Conservation (phyloP, 1,140 invertebrate genomes). For the Psilanteris sp. region DNA sequence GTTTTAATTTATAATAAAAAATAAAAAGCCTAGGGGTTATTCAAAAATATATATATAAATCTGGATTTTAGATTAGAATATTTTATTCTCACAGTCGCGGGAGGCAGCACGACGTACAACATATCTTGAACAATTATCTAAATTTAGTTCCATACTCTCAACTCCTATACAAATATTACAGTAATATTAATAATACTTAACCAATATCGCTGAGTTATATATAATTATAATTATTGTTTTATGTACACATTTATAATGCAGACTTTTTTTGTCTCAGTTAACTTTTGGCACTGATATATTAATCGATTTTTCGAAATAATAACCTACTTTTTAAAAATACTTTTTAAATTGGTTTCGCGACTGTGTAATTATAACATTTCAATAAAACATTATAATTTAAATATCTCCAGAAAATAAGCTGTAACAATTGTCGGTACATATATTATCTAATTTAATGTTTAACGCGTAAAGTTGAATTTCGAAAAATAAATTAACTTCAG, state of each 20-base stretch:
- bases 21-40: no score
- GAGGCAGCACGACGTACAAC: conserved; percentile 67
- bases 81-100: conserved; percentile 68
- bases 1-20: no score
- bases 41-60: no score
- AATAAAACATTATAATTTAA: no score
- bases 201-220: conserved; percentile 55
- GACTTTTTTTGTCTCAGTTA: conserved; percentile 58
- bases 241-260: conserved; percentile 73
- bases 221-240: conserved; percentile 62
- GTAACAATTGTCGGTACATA: no score
- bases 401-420: no score
- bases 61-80: conserved; percentile 47
- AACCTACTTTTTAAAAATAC: conserved; percentile 9
- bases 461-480: no score
- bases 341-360: no score
- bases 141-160: conserved; percentile 69
- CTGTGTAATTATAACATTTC: no score
- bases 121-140: conserved; percentile 72
- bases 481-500: no score
- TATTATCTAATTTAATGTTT: no score
- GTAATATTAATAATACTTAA: conserved; percentile 67
- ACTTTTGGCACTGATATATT: conserved; percentile 67
- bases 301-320: conserved; percentile 21
- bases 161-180: conserved; percentile 76